Evolutionary conservation across 2,113 vertebrate species (phyloP), one percentile per base, ranked within the genome.

Genomic region (Hystrix brachyura): DNA sequence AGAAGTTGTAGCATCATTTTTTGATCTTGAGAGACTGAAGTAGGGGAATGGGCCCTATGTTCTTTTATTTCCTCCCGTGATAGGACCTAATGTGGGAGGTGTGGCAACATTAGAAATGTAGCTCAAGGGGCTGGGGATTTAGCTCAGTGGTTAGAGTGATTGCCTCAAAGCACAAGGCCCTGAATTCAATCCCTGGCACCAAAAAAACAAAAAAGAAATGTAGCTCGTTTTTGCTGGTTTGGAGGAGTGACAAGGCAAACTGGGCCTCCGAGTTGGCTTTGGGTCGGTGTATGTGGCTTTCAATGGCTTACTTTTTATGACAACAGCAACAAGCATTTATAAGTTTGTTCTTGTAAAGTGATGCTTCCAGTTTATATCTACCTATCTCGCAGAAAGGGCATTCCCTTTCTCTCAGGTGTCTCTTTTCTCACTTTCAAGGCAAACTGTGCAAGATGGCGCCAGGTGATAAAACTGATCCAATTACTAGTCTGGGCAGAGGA

Each of bases 341-440:
- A 29, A 12, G 64, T 38, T 93, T 98, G 95, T 98, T 98, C 83
- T 99, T 98, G 97, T 98, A 98, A 98, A 97, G 96, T 72, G 97
- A 98, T 97, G 97, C 98, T 97, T 98, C 86, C 98, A 80, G 60
- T 96, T 97, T 97, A 12, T 96, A 27, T 95, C 87, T 25, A 29
- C 87, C 97, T 98, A 90, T 51, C 15, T 78, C 87, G 27, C 55
- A n/a, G 85, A 96, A 95, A 94, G 84, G 65, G 91, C 46, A 21
- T 0, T 79, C 96, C 13, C 79, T 5, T 93, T 97, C 92, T 81
- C 89, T 21, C 64, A 55, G 90, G 64, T 65, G 8, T 94, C 88
- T 97, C 93, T 95, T 64, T 74, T 32, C 48, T 98, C 53, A 10
- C 60, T 97, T 98, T 91, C 92, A 92, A 98, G 89, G 86, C 15